phyloP scores from a whole-genome alignment of 2,113 vertebrate species.

The Tylochromis polylepis region DNA sequence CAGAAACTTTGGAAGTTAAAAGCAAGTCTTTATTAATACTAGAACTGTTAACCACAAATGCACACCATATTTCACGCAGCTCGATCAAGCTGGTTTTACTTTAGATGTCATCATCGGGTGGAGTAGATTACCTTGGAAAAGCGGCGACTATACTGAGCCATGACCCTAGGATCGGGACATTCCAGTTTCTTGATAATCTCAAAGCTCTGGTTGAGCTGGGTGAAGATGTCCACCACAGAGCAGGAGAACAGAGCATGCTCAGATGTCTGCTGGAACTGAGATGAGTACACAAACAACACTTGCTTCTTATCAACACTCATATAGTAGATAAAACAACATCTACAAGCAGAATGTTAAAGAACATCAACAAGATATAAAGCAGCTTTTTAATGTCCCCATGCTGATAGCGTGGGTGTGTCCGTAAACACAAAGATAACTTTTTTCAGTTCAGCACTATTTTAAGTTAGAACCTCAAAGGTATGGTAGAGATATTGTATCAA shows the following conservation, averaged over 20 bases:
- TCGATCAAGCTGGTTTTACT: not conserved
- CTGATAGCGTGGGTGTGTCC: not conserved
- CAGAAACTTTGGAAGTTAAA: not conserved
- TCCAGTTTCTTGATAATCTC: slow-evolving; percentile 98
- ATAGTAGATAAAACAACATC: not conserved
- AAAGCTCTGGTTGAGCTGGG: slow-evolving; percentile 98
- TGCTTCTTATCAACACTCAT: not conserved
- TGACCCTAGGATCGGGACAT: slow-evolving; percentile 89
- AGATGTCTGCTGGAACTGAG: slow-evolving; percentile 96
- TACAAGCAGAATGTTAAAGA: not conserved
- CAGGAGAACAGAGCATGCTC: slow-evolving; percentile 98
- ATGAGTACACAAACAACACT: not conserved
- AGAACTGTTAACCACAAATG: not conserved
- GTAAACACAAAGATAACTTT: not conserved
- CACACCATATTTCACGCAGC: not conserved
- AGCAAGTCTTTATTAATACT: not conserved
- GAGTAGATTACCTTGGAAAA: slow-evolving; percentile 86
- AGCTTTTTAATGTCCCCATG: not conserved
- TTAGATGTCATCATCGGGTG: not conserved
- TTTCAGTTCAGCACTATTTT: not conserved
- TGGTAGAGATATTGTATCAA: not conserved
- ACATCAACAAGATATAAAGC: not conserved
- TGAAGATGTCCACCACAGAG: slow-evolving; percentile 98
- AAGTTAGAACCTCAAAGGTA: not conserved
- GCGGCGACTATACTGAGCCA: slow-evolving; percentile 90